Base-by-base conservation (phyloP, 2,888 invertebrate genomes). In the Oligia strigilis region DNA sequence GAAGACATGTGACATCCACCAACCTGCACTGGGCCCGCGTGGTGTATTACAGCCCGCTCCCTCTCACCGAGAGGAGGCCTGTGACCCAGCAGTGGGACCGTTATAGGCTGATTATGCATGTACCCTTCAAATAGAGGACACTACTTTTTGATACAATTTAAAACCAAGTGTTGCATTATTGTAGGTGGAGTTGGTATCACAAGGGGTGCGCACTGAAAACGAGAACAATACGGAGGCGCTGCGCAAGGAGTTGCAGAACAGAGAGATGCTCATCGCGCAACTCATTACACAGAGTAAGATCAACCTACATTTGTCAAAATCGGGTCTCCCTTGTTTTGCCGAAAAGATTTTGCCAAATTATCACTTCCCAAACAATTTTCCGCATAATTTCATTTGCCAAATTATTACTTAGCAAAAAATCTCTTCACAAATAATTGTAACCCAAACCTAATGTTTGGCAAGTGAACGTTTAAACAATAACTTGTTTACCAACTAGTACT, bases 191-290 rank as follows among this genome's bases (percentile, higher is more conserved):
- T 89, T 98, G 80, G 90, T 98, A 75, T 97, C 97, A 40, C 97
- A 97, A 94, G 97, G 97, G 90, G 97, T 97, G 94, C 97, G 96
- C 90, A 91, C 94, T 2, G 94, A 96, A 52, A 91, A 94, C 94
- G 95, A 97, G 93, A 89, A 94, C 86, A 93, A 88, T 81, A 92
- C 97, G 4, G 98, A 98, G 69, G 97, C 97, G 74, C 95, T 98
- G 90, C 97, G 98, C 83, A 98, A 98, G 88, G 98, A 98, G 90
- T 93, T 98, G 84, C 98, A 98, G 87, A 98, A 98, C 93, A 97
- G 98, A 86, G 99, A 99, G 94, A 97, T 98, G 92, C 97, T 99
- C 67, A 98, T 99, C 87, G 98, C 99, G 46, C 99, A 99, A 94
- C 97, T 99, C 81, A 98, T 99, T 88, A 98, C 98, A 77, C 98